Base-by-base conservation (phyloP, 2,888 invertebrate species). In the Troides helena region DNA sequence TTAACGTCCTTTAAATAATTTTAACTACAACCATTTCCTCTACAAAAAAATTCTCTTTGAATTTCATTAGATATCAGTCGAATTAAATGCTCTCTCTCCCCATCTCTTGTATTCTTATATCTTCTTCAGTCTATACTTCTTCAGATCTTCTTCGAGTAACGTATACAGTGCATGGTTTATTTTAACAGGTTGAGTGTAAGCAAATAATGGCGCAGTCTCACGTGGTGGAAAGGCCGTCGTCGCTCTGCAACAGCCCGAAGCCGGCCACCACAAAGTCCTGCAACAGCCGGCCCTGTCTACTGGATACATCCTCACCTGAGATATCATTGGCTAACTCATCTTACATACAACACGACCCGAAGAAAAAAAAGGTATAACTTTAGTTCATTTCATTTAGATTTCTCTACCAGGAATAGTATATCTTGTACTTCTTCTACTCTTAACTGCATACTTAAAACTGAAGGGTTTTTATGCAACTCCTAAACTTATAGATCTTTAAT, bases 151-250 rank as follows among this genome's bases (percentile, higher is more conserved):
- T 5, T 53, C 53, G n/a, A 53, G 0, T 1, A 4, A 7, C n/a
- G 6, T 53, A 2, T 50, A 50, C 17, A 0, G 14, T 50, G 17
- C 1, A 53, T 18, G n/a, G 6, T n/a, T 53, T n/a, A 53, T n/a
- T n/a, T 53, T 6, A 53, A 21, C 21, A 94, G 90, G 95, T 95
- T 73, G 95, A 95, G 75, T 99, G 99, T 87, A 97, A 98, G 82
- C 98, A 98, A 89, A 95, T 97, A 73, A 97, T 98, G 95, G 97
- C 98, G 0, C 97, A 98, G 82, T 98, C 98, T n/a, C 97, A 97
- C 83, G 96, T 96, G 76, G 96, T 97, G 69, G 96, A 96, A 77
- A 94, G 97, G 21, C 95, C 96, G 0, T 94, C 96, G 30, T 93
- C 95, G 0, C 95, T 96, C 83, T 97, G 97, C 84, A 95, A 96